Evolutionary conservation across 1,140 invertebrate species (phyloP).

Genomic region (Rhyzopertha dominica): DNA sequence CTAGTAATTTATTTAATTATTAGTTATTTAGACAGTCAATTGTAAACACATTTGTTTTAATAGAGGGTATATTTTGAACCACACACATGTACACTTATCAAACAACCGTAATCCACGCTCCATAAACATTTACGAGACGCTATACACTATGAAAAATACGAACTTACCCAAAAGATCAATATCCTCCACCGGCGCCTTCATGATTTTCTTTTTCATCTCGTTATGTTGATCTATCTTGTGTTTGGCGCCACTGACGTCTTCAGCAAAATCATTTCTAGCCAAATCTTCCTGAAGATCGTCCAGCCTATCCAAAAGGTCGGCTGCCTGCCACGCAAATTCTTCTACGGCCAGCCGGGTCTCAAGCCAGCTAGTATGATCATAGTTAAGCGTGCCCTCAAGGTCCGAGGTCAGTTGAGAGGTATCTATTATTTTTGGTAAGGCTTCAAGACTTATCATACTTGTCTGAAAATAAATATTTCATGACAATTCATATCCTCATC

Average conservation of each 20-base stretch:
- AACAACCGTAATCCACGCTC: too few species aligned
- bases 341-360: conserved; percentile 89
- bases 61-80: too few species aligned
- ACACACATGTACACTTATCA: too few species aligned
- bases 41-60: too few species aligned
- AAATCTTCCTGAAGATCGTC: conserved; percentile 90
- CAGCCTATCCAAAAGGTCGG: conserved; percentile 83
- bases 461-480: conserved; percentile 64
- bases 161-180: conserved; percentile 68
- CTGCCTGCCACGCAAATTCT: conserved; percentile 92
- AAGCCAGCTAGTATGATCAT: conserved; percentile 96
- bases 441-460: conserved; percentile 92
- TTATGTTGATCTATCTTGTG: conserved; percentile 88
- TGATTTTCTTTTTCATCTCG: conserved; percentile 91
- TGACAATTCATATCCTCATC: too few species aligned
- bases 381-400: conserved; percentile 88
- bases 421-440: conserved; percentile 87
- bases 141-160: too few species aligned
- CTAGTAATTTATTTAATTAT: too few species aligned
- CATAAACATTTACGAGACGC: too few species aligned
- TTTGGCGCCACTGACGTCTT: conserved; percentile 86
- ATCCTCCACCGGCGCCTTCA: conserved; percentile 89
- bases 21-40: too few species aligned
- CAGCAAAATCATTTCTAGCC: conserved; percentile 83
- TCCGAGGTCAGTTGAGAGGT: conserved; percentile 86